Base-by-base conservation (phyloP, 1,140 invertebrate genomes). In the Trichomalopsis sarcophagae region DNA sequence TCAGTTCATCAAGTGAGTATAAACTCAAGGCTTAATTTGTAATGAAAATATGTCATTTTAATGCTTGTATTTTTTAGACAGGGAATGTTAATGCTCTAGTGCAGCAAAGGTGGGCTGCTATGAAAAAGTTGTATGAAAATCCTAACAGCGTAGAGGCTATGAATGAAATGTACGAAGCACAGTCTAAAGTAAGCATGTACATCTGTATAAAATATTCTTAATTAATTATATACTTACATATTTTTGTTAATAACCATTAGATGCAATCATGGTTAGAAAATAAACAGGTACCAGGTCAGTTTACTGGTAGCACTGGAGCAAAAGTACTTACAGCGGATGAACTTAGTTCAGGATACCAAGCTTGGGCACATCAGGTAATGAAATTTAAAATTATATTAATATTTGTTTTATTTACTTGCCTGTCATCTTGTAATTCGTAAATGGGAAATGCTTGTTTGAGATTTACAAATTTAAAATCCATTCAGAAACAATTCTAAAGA, bases 311-410 rank as follows among this genome's bases (percentile, higher is more conserved):
- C 86, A 97, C 96, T n/a, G 97, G 97, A 73, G 97, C 96, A 17
- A 95, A 97, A 90, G 95, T 98, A 74, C 93, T 99, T 74, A 95
- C 97, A 69, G 96, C 96, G 86, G 95, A 96, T 84, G 97, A 99
- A 93, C 93, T 99, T 76, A 95, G 96, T 83, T 95, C 97, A 89
- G 97, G 97, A 73, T 96, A 96, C 88, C 97, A 99, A 94, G 97
- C 98, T 0, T 99, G 98, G 98, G 97, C 96, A 23, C 97, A 96
- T 90, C 97, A 97, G 95, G 98, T 98, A 96, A 92, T 87, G 84
- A 84, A 30, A 50, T 47, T 79, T 80, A 66, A 27, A 85, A 80
- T 27, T 36, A 27, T 5, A 27, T 23, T 23, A 36, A n/a, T 11
- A n/a, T 40, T 11, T n/a, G 21, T 62, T 36, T 36, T 36, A 36